Conservation (phyloP, 2,113 vertebrate genomes). For the Pelusios castaneus region DNA sequence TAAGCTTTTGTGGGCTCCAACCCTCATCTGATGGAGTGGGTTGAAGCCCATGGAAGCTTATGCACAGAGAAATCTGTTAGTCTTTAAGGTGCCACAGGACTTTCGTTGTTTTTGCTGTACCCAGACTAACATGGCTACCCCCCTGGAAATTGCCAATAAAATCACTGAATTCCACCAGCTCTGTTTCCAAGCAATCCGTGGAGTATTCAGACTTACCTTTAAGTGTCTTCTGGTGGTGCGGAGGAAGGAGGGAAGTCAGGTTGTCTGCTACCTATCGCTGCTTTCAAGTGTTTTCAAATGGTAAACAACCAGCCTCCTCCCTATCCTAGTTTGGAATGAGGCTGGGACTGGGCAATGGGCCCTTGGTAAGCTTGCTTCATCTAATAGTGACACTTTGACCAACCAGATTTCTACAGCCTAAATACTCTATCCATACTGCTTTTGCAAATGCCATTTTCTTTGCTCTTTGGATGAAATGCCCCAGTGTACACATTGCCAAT, state of each 20-base stretch:
- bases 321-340: not conserved
- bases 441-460: not conserved
- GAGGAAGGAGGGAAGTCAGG: not conserved
- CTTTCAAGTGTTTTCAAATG: not conserved
- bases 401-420: not conserved
- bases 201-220: not conserved
- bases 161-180: not conserved
- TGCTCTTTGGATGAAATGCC: not conserved
- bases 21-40: too few relatives aligned
- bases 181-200: accelerated
- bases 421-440: not conserved
- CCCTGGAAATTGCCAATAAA: too few relatives aligned
- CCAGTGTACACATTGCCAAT: not conserved
- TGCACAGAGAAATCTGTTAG: too few relatives aligned
- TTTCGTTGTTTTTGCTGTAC: too few relatives aligned
- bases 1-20: too few relatives aligned
- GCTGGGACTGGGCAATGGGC: accelerated
- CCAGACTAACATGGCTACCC: too few relatives aligned
- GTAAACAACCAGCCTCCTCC: not conserved
- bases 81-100: too few relatives aligned
- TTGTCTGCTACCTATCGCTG: not conserved
- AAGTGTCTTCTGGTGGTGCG: not conserved
- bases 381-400: not conserved
- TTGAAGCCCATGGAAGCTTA: too few relatives aligned
- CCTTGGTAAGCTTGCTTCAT: not conserved